Evolutionary conservation across 2,888 invertebrate species (phyloP).

Genomic region (Temnothorax ravouxi): DNA sequence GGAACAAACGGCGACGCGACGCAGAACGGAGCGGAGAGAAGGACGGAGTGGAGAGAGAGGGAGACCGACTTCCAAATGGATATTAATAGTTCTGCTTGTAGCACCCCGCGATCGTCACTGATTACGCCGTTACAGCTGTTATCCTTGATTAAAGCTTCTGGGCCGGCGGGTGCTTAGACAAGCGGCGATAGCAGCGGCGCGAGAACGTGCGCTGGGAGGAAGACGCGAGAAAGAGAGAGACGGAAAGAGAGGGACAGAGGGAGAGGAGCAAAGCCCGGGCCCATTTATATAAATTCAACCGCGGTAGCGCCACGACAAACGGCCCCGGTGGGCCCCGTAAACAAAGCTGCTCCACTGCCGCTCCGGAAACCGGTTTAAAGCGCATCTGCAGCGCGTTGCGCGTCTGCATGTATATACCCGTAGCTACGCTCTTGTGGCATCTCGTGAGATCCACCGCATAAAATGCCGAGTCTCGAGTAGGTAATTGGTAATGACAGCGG

Average conservation of each 20-base stretch:
- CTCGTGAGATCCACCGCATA: slow-evolving; percentile 39
- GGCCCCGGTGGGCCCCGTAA: slow-evolving; percentile 75
- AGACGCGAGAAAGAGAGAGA: slow-evolving; percentile 53
- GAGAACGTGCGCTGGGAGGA: slow-evolving; percentile 55
- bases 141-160: slow-evolving; percentile 82
- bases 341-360: slow-evolving; percentile 74
- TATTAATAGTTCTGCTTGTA: slow-evolving; percentile 82
- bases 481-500: slow-evolving; percentile 67
- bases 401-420: slow-evolving; percentile 4
- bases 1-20: slow-evolving; percentile 33
- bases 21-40: slow-evolving; percentile 22
- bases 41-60: slow-evolving; percentile 39
- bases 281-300: slow-evolving; percentile 78
- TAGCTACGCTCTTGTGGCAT: slow-evolving; percentile 8
- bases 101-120: slow-evolving; percentile 81
- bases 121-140: slow-evolving; percentile 83
- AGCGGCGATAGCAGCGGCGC: slow-evolving; percentile 47
- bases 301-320: slow-evolving; percentile 76
- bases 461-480: slow-evolving; percentile 46
- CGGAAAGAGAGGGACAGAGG: slow-evolving; percentile 43
- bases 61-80: slow-evolving; percentile 79
- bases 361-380: slow-evolving; percentile 76
- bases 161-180: slow-evolving; percentile 66
- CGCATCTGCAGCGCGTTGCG: slow-evolving; percentile 57
- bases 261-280: slow-evolving; percentile 52